Conservation (phyloP, 2,888 invertebrate species). For the Eupithecia abbreviata region DNA sequence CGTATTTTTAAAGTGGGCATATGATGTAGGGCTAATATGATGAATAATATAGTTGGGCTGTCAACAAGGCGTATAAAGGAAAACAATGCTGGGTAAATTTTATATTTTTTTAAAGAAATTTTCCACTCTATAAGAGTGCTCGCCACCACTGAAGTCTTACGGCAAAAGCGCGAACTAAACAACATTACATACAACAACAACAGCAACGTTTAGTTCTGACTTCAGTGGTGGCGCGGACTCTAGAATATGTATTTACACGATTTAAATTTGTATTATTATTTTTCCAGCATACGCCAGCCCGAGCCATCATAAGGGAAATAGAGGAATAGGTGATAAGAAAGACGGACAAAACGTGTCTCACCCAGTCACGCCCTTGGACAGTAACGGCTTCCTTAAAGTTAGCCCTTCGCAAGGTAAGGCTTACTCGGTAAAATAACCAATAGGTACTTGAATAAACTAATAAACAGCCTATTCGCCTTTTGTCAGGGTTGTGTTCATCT, state of each 20-base stretch:
- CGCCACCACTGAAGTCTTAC: too few relatives aligned
- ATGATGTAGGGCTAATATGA: too few relatives aligned
- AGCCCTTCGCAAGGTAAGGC: slow-evolving; percentile 77
- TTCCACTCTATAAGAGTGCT: too few relatives aligned
- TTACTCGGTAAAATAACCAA: background rate
- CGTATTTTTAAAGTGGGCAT: too few relatives aligned
- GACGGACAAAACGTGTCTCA: slow-evolving; percentile 57
- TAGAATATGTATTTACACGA: background rate
- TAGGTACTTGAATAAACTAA: background rate
- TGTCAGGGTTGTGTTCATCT: background rate
- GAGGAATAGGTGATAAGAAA: slow-evolving; percentile 59
- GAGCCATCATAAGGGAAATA: slow-evolving; percentile 57
- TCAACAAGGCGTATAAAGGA: too few relatives aligned
- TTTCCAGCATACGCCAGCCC: slow-evolving; percentile 81
- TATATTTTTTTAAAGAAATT: too few relatives aligned
- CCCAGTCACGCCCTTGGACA: slow-evolving; percentile 71
- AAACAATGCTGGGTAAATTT: too few relatives aligned
- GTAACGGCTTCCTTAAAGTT: slow-evolving; percentile 77
- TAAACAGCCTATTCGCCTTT: background rate
- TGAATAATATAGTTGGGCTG: too few relatives aligned
- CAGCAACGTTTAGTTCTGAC: too few relatives aligned
- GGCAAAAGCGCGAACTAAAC: too few relatives aligned
- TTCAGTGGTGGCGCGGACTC: too few relatives aligned
- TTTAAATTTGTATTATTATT: slow-evolving; percentile 7
- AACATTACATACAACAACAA: too few relatives aligned